Conservation (phyloP, 2,797 vertebrate species). For the Pseudopleuronectes americanus region DNA sequence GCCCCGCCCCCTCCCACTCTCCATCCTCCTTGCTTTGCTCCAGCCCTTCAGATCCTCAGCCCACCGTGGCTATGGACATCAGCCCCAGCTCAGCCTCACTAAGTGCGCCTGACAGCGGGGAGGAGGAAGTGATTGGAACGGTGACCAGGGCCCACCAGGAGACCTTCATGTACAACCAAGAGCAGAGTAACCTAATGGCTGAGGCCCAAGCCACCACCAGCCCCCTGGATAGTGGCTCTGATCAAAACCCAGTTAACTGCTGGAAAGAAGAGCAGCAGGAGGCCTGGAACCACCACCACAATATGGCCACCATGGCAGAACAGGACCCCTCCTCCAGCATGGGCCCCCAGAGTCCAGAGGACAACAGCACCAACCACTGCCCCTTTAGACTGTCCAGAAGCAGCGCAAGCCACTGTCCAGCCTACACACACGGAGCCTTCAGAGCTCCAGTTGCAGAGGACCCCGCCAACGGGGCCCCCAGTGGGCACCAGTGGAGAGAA, state of each 20-base stretch:
- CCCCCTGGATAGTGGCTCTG: neutral
- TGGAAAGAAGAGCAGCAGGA: conserved; percentile 56
- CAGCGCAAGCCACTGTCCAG: conserved; percentile 80
- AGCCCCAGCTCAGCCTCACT: conserved; percentile 70
- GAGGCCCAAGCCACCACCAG: conserved; percentile 26
- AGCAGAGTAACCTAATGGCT: conserved; percentile 73
- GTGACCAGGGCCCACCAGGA: conserved; percentile 92
- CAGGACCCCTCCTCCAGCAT: conserved; percentile 29
- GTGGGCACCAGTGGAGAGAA: conserved; percentile 66
- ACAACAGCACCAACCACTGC: conserved; percentile 71
- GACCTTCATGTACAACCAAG: conserved; percentile 94
- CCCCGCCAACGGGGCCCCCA: conserved; percentile 56
- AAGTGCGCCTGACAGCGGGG: conserved; percentile 85
- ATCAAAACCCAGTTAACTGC: conserved; percentile 61
- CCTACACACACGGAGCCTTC: conserved; percentile 77
- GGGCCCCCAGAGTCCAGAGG: conserved; percentile 39
- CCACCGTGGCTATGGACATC: conserved; percentile 75
- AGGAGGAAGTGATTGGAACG: conserved; percentile 92
- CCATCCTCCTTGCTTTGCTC: conserved; percentile 54
- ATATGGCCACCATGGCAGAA: conserved; percentile 50
- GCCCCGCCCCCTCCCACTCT: conserved; percentile 38
- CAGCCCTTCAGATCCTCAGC: conserved; percentile 61
- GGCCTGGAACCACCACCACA: conserved; percentile 72
- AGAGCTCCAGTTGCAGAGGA: conserved; percentile 58
- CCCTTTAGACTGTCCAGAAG: conserved; percentile 79